Conservation (phyloP, 2,888 invertebrate genomes). For the Galerucella calmariensis region DNA sequence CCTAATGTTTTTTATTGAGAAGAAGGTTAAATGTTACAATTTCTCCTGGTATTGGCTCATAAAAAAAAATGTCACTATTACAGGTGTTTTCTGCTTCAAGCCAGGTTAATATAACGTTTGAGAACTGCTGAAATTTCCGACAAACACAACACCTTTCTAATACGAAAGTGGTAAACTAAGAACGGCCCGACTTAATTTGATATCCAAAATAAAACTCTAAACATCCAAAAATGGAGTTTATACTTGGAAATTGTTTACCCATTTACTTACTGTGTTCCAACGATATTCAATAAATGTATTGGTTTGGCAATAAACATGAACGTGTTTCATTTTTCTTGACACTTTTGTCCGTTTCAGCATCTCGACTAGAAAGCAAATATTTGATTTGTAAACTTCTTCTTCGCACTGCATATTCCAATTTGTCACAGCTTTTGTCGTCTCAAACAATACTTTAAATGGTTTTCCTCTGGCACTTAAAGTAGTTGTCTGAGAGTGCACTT, state of each 20-base stretch:
- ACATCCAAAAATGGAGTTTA: too few species aligned
- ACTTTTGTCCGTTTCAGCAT: not conserved
- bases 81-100: too few species aligned
- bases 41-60: too few species aligned
- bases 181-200: too few species aligned
- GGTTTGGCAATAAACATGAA: not conserved
- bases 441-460: not conserved
- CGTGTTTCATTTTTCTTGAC: constrained; percentile 8
- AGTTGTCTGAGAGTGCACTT: not conserved
- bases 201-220: too few species aligned
- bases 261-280: not conserved
- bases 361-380: constrained; percentile 9
- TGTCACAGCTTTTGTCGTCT: not conserved
- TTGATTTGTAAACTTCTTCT: constrained; percentile 3
- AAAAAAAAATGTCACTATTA: too few species aligned
- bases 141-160: too few species aligned
- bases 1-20: too few species aligned
- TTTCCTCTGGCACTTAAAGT: not conserved
- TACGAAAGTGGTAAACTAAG: too few species aligned
- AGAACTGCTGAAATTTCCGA: too few species aligned
- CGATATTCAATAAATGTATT: not conserved
- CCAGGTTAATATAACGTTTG: too few species aligned
- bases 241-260: not conserved
- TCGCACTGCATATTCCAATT: not conserved
- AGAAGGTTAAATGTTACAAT: too few species aligned